Evolutionary conservation across 2,113 vertebrate genomes (phyloP).

Genomic region (Rhinopomastus cyanomelas): DNA sequence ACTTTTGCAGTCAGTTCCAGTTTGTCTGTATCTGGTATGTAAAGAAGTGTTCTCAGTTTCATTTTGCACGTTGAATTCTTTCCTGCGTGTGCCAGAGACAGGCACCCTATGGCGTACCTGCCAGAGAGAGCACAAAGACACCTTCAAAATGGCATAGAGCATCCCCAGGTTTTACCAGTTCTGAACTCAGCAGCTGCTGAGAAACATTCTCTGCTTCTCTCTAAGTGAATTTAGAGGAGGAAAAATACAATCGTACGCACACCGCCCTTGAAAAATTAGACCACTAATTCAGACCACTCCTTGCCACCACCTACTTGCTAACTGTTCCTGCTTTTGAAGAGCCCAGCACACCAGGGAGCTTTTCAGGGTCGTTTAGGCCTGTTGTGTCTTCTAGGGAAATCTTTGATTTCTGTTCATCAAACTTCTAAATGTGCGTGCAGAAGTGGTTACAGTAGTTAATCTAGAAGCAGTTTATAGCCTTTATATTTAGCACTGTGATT

Average conservation of each 20-base stretch:
- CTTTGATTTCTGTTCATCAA: neutral
- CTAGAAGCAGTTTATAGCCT: neutral
- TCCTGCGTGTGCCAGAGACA: neutral
- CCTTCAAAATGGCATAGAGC: neutral
- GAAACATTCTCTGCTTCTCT: neutral
- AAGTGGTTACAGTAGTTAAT: neutral
- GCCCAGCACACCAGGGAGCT: neutral
- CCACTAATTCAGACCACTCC: neutral
- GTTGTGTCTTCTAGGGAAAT: neutral
- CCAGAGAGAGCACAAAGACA: neutral
- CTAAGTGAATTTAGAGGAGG: neutral
- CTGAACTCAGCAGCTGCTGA: neutral
- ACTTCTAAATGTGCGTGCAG: neutral
- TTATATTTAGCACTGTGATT: neutral
- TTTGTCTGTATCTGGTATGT: neutral
- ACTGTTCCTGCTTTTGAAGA: neutral
- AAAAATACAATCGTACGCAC: accelerated
- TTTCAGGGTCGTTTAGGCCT: neutral
- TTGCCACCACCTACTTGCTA: neutral
- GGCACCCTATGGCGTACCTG: neutral
- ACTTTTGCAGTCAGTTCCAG: neutral
- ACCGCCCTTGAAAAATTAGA: neutral
- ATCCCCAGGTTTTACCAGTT: neutral
- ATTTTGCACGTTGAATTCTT: neutral
- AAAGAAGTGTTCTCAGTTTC: neutral